Base-by-base conservation (phyloP, 2,113 vertebrate species). In the Gadus macrocephalus region DNA sequence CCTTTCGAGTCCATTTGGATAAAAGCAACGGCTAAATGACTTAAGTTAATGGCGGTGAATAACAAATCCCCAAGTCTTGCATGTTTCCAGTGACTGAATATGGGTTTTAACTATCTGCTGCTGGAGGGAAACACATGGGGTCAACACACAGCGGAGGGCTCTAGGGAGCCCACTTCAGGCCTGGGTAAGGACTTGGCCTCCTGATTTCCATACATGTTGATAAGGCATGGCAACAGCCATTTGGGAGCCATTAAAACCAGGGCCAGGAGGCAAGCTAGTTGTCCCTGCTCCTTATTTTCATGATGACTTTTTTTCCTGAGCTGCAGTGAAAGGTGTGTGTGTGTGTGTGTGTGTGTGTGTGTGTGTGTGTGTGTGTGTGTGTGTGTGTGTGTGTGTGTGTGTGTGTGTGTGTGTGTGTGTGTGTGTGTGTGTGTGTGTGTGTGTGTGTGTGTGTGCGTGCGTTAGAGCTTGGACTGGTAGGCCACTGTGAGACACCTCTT, bases 401-500 rank as follows among this genome's bases (percentile, higher is more conserved):
- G 20, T 20, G 20, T 20, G 20, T 20, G 20, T 20, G 20, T 20
- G 20, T 20, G 20, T 20, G 20, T 20, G 20, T 20, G 20, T 20
- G 20, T 20, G 20, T 20, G 20, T 20, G 20, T 20, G 20, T 20
- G 20, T 20, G 20, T 20, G 20, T 62, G 61, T 62, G 11, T 27
- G 22, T 27, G 61, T 27, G 22, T 62, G 61, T 15, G 25, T 28
- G 4, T 28, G 15, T 15, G 61, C 28, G 22, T 16, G 28, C 14
- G 25, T 9, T 9, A 49, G 42, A 15, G 56, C 22, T 61, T 61
- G 59, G 59, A 61, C 59, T 20, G 71, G 73, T 49, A 75, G 82
- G 78, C 81, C 79, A 86, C 78, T 80, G 83, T 88, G 74, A 83
- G 69, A 71, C 81, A 81, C 76, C 79, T 86, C 66, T 76, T 75